These are phyloP conservation scores for Leptinotarsa haldemani DNA, from an alignment of 2,888 invertebrate genomes.

Conservation along the genomic window DNA sequence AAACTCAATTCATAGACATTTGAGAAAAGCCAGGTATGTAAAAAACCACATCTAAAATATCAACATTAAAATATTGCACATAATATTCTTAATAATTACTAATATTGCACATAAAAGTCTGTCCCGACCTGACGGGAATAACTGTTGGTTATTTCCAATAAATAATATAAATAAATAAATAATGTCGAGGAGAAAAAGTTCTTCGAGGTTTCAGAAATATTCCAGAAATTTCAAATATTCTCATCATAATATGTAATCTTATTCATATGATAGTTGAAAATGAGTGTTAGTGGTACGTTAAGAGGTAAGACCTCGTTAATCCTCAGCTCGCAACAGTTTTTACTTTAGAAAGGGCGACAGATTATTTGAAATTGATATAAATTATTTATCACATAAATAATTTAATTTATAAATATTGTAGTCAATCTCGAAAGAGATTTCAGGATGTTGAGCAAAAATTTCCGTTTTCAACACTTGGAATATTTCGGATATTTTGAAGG, in stretches of 20 bases:
- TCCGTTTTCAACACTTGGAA: too few relatives aligned
- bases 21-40: background rate
- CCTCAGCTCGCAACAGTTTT: too few relatives aligned
- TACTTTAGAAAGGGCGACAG: too few relatives aligned
- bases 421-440: too few relatives aligned
- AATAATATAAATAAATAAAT: slow-evolving; percentile 49
- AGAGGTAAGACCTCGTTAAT: too few relatives aligned
- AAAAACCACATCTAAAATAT: slow-evolving; percentile 44
- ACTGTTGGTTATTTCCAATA: slow-evolving; percentile 43
- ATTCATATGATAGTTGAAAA: too few relatives aligned
- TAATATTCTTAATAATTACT: slow-evolving; percentile 39
- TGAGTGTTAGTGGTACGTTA: too few relatives aligned
- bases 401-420: too few relatives aligned
- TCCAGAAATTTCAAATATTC: background rate
- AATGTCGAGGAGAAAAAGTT: slow-evolving; percentile 19
- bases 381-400: too few relatives aligned
- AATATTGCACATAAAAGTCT: slow-evolving; percentile 50
- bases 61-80: slow-evolving; percentile 52
- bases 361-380: too few relatives aligned
- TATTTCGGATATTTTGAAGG: too few relatives aligned
- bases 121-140: slow-evolving; percentile 50
- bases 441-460: too few relatives aligned
- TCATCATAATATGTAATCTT: background rate
- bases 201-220: background rate
- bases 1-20: background rate